Percentiles rank a stretch among this genome's conserved stretches.
Evolutionary conservation across 2,113 vertebrate genomes (phyloP).

Genomic region (Lamprotornis superbus): DNA sequence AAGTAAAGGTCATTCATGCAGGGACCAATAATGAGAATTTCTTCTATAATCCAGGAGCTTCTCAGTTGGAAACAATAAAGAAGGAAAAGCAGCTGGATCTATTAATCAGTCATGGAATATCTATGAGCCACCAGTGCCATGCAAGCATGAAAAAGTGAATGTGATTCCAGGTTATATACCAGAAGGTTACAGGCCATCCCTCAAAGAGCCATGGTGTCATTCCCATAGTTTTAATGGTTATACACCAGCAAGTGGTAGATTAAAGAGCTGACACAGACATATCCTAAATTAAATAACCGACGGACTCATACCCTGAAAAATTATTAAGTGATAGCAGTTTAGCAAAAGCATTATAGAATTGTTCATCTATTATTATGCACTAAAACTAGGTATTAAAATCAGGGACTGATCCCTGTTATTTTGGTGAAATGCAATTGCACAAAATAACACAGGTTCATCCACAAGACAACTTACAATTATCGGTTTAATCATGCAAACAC

Average conservation of each 20-base stretch:
- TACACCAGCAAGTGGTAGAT: neutral
- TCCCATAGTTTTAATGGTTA: neutral
- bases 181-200: neutral
- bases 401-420: neutral
- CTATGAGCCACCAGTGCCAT: neutral
- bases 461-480: neutral
- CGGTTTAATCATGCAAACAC: neutral
- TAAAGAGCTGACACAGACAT: neutral
- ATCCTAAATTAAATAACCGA: neutral
- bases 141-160: neutral
- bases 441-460: neutral
- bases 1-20: conserved; percentile 42
- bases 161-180: neutral
- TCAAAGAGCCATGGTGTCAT: neutral
- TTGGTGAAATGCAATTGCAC: neutral
- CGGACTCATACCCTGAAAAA: neutral
- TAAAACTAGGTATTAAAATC: neutral
- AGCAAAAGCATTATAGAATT: neutral
- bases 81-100: conserved; percentile 29
- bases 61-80: conserved; percentile 43
- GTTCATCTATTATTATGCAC: neutral
- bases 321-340: neutral
- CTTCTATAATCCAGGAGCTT: conserved; percentile 16
- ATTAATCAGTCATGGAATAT: neutral
- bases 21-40: conserved; percentile 33